phyloP scores from a whole-genome alignment of 2,888 invertebrate species.

The Trilocha varians region DNA sequence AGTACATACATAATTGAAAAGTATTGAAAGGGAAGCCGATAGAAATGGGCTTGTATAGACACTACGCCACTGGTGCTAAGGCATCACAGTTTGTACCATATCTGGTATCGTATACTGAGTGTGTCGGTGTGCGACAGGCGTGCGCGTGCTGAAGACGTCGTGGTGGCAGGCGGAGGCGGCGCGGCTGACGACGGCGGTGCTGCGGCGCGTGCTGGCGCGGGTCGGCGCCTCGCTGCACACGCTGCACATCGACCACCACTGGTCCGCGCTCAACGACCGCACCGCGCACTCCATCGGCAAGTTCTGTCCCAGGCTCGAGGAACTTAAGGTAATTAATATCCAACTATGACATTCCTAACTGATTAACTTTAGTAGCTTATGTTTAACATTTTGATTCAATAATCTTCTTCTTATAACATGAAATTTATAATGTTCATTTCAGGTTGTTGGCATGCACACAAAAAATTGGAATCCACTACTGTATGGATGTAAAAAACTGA shows the following conservation, averaged over 20 bases:
- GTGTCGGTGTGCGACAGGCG: conserved; percentile 24
- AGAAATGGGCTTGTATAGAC: too few species aligned
- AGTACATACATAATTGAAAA: too few species aligned
- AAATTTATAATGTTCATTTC: too few species aligned
- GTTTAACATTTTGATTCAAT: too few species aligned
- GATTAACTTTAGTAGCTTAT: conserved; percentile 2
- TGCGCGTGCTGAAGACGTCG: conserved; percentile 53
- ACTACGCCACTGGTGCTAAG: not conserved
- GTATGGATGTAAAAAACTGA: conserved; percentile 63
- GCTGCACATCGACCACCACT: conserved; percentile 65
- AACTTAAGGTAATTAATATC: conserved; percentile 43
- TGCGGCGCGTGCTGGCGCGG: conserved; percentile 65
- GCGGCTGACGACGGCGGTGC: conserved; percentile 56
- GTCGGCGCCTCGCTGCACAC: conserved; percentile 57
- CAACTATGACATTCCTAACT: not conserved
- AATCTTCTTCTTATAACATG: too few species aligned
- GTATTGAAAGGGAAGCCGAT: too few species aligned
- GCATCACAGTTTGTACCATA: not conserved
- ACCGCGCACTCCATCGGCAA: conserved; percentile 70
- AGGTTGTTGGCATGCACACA: conserved; percentile 62
- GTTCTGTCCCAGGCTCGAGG: conserved; percentile 71
- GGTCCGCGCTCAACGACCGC: conserved; percentile 63
- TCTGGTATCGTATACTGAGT: not conserved
- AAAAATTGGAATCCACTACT: conserved; percentile 68
- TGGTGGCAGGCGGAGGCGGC: conserved; percentile 47